A percentile compares a stretch with the other conserved stretches of the same genome.
Conservation (phyloP, 2,797 vertebrate species). For the Mareca penelope region DNA sequence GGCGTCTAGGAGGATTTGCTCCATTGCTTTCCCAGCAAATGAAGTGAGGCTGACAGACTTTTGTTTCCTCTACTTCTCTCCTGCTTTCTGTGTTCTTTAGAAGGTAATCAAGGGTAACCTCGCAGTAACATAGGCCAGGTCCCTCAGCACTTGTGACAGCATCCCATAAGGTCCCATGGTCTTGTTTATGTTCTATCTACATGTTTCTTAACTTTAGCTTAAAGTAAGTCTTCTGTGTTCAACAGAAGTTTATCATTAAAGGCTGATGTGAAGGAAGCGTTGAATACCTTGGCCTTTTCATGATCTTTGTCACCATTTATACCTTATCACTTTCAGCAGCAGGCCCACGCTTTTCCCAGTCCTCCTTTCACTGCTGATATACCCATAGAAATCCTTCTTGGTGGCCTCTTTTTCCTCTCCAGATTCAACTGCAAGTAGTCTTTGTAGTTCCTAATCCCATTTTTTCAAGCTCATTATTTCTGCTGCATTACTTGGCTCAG, state of each 20-base stretch:
- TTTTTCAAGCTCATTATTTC: neutral
- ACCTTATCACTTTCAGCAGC: neutral
- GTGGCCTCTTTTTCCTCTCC: neutral
- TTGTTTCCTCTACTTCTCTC: neutral
- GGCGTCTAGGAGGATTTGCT: neutral
- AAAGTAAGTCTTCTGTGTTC: neutral
- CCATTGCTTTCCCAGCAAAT: neutral
- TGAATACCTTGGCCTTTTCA: neutral
- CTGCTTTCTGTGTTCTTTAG: neutral
- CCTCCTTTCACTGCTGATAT: neutral
- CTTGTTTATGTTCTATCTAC: neutral
- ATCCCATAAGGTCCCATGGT: neutral
- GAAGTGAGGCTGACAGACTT: neutral
- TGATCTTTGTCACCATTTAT: neutral
- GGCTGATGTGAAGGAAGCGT: neutral
- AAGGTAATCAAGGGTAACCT: neutral
- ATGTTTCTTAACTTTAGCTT: neutral
- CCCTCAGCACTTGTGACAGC: neutral
- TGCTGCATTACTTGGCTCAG: neutral
- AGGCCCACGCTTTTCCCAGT: neutral
- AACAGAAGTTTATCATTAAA: neutral
- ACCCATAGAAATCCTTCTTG: neutral
- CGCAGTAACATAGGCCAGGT: neutral
- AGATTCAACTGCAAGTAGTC: neutral
- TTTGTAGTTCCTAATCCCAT: neutral